Evolutionary conservation across 1,140 invertebrate species (phyloP).

Genomic region (Camponotus pennsylvanicus): DNA sequence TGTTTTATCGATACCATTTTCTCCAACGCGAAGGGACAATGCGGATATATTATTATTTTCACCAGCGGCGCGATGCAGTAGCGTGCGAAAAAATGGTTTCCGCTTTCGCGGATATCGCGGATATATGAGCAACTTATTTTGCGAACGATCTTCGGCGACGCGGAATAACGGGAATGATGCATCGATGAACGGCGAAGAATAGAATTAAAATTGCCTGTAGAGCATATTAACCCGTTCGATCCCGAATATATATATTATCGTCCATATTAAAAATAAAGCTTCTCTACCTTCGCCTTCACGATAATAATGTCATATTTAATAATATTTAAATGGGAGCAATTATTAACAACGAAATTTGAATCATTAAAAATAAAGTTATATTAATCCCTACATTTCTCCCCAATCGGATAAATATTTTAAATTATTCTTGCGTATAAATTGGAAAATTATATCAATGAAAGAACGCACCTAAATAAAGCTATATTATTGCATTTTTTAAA

Average conservation of each 20-base stretch:
- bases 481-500: neutral
- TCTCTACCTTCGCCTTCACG: neutral
- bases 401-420: neutral
- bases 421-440: constrained; percentile 10
- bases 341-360: constrained; percentile 29
- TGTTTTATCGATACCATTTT: constrained; percentile 43
- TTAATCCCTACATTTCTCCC: neutral
- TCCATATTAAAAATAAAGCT: neutral
- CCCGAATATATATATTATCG: neutral
- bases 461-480: neutral
- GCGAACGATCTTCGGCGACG: constrained; percentile 31
- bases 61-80: neutral
- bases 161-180: constrained; percentile 29
- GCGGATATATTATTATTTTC: constrained; percentile 53
- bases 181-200: constrained; percentile 36
- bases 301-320: neutral
- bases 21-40: neutral
- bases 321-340: constrained; percentile 8
- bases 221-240: constrained; percentile 41
- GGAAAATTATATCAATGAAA: constrained; percentile 20
- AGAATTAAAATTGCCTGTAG: constrained; percentile 9
- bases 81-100: constrained; percentile 49
- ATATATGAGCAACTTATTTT: constrained; percentile 57
- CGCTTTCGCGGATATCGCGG: constrained; percentile 7
- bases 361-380: constrained; percentile 10